Base-by-base conservation (phyloP, 2,797 vertebrate genomes). In the Amphiprion clarkii region DNA sequence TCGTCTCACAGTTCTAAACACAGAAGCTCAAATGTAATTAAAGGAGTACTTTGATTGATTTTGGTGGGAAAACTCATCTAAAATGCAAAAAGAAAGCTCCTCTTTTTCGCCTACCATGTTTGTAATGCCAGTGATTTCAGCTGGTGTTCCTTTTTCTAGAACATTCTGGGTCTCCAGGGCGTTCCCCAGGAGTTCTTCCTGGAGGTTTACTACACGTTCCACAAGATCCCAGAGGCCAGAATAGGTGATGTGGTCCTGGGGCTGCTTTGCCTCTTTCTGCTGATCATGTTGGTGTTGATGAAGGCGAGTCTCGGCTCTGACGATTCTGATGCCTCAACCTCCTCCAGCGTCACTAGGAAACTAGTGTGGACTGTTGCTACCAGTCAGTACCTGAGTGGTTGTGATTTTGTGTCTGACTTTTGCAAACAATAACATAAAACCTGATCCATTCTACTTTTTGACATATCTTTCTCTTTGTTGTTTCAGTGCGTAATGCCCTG, bases 121-220 rank as follows among this genome's bases (percentile, higher is more conserved):
- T 2, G 10, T 58, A 12, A 4, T 3, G 12, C 46, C 9, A 14
- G 13, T 59, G 36, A 10, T 46, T 59, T 70, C 10, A 58, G 12
- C 0, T 46, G 51, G 60, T 71, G 8, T 86, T 78, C 79, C 12
- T 92, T 49, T 69, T 53, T 63, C 52, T 87, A 99, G 98, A 98
- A 97, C 79, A 93, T 99, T 49, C 93, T 99, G 67, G 98, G 98
- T 14, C 93, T 99, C 53, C 92, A 81, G 49, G 88, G 84, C 11
- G 71, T 97, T 56, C 97, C 97, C 9, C 94, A 95, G 1, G 93
- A 96, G 89, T 99, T 99, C 64, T 93, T 96, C 90, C 92, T 96
- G 83, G 94, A 98, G 85, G 92, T 98, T n/a, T 99, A 97, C 64
- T 95, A 96, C 88, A 98, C 92, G 0, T 96, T 98, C 85, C 71